Percentiles rank a stretch among this genome's conserved stretches.
Evolutionary conservation across 2,797 vertebrate genomes (phyloP).

Genomic region (Sebastes glaucus): DNA sequence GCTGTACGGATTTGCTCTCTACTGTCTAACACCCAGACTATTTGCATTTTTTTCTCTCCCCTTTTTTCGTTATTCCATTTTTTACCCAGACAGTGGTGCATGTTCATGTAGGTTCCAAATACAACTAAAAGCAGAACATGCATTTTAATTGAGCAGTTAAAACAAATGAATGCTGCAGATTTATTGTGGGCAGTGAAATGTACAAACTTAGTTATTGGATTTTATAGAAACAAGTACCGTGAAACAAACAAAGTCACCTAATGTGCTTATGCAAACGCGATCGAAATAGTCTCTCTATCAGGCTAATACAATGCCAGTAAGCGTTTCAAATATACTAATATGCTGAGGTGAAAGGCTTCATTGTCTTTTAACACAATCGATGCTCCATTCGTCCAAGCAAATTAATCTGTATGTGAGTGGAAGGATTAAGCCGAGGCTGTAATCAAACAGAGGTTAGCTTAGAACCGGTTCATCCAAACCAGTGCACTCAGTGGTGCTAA

Average conservation of each 20-base stretch:
- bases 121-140: constrained; percentile 2
- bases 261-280: constrained; percentile 56
- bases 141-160: constrained; percentile 38
- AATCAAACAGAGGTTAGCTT: constrained; percentile 10
- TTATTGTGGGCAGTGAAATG: constrained; percentile 14
- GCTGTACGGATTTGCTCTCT: constrained; percentile 26
- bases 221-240: not conserved
- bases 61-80: constrained; percentile 19
- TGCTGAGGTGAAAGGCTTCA: constrained; percentile 21
- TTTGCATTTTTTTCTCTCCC: constrained; percentile 28
- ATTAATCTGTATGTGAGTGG: constrained; percentile 8
- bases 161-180: constrained; percentile 35
- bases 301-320: constrained; percentile 7
- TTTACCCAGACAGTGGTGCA: constrained; percentile 6
- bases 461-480: not conserved
- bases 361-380: constrained; percentile 16
- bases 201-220: constrained; percentile 4
- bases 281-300: constrained; percentile 38
- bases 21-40: constrained; percentile 25
- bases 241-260: constrained; percentile 50
- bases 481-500: not conserved
- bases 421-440: constrained; percentile 14
- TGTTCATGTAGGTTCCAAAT: constrained; percentile 25
- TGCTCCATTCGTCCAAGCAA: constrained; percentile 8
- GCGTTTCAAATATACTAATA: constrained; percentile 18